Base-by-base conservation (phyloP, 1,140 invertebrate species). In the Cydia amplana region DNA sequence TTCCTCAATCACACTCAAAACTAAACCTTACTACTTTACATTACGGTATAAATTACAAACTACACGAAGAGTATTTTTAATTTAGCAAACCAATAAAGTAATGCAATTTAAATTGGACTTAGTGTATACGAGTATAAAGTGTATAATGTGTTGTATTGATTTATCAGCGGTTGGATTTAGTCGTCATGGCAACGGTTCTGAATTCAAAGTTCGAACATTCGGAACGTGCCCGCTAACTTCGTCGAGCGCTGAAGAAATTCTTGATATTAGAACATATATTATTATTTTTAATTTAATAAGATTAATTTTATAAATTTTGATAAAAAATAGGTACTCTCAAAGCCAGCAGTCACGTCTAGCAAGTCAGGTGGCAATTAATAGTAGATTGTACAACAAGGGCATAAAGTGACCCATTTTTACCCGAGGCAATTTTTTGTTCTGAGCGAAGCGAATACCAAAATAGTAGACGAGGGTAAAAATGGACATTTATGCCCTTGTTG, bases 131-230 rank as follows among this genome's bases (percentile, higher is more conserved):
- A 40, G 4, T 1, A 9, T 40, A 70, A 40, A 28, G 65, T 67
- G 25, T 18, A 18, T 1, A 20, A 40, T 40, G n/a, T n/a, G 5
- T 70, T 70, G 65, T 70, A 20, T 9, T 70, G 12, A 2, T 18
- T 18, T 70, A 70, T 36, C 7, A 16, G 4, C 28, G 32, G 1
- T 18, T n/a, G 28, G 18, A 70, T 70, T 18, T 40, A 16, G 36
- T 70, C 32, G 65, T 40, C 32, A 70, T 70, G 65, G 23, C 65
- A 70, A 70, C 65, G 65, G 14, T 70, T 70, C 32, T 70, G 65
- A 70, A 70, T 70, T 70, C 65, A 36, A 70, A 70, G 28, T 70
- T 70, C 65, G 28, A 70, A 70, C 65, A 70, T 70, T 70, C 65
- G 65, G 65, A 70, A 70, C 65, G 65, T 70, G 65, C 65, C 20